Evolutionary conservation across 2,888 invertebrate species (phyloP), one percentile per base, ranked within the genome.

Genomic region (Andrena bucephala): DNA sequence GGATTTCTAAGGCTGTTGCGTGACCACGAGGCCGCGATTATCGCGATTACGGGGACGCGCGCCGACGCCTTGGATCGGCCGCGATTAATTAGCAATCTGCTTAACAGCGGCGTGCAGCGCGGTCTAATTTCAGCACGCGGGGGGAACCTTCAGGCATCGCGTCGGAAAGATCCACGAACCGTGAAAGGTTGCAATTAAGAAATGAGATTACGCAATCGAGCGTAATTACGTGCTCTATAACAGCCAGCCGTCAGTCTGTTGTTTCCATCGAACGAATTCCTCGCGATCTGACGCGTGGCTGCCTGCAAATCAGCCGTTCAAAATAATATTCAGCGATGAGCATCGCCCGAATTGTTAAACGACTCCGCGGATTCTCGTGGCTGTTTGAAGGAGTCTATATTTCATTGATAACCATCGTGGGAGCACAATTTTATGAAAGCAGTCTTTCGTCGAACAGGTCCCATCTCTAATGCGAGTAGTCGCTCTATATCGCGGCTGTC

Each of bases 21-120:
- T 84, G 88, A 76, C 81, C 82, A 86, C 79, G 77, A 81, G 74
- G 81, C 76, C 78, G 82, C 79, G 84, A 88, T 89, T 87, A 87
- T 86, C 84, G 73, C 78, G 83, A 88, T 88, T 85, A 89, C 79
- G 81, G 84, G 52, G 60, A 65, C 59, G 57, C 10, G 42, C 36
- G 16, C 54, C 54, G 72, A 54, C 70, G 79, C 67, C 33, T 54
- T 29, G 13, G 48, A 33, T 69, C 63, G 48, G 50, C 48, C 67
- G 20, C 73, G 76, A 86, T 86, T 87, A 89, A 84, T 88, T 85
- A 87, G 77, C 84, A 76, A 42, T 78, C 75, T 67, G 71, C 31
- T 82, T 75, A 59, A 13, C 48, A 13, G 57, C 52, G 54, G 10
- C 59, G 67, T 72, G 68, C 52, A 72, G 67, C 62, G 33, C 31